Base-by-base conservation (phyloP, 2,888 invertebrate genomes). In the Drosophila demipolita region DNA sequence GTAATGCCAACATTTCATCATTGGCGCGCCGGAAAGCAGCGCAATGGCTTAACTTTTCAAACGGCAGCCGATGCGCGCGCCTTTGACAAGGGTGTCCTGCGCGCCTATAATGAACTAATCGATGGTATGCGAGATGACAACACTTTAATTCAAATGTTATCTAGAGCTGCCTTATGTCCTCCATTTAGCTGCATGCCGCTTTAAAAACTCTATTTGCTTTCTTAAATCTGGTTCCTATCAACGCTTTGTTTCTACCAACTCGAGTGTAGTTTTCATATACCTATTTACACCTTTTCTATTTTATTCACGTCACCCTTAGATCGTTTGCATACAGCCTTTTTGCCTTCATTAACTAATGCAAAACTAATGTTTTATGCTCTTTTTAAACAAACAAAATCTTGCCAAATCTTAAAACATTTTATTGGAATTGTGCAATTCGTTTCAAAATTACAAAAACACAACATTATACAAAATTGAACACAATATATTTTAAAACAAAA, bases 1-100 rank as follows among this genome's bases (percentile, higher is more conserved):
- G 98, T 98, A 90, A 99, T 98, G 97, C 99, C 99, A 38, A 98
- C 98, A 53, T 99, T 99, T 95, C 98, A 99, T 94, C 99, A 99
- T 94, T 99, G 99, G 99, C 96, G 96, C 92, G 98, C 98, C 26
- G 98, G 98, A 68, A 98, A 98, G 94, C 97, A 98, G 94, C 96
- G 97, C 83, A 99, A 98, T 94, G 99, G 99, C 58, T 95, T 99
- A 84, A 98, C 98, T 61, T 99, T 99, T 94, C 98, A 98, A 93
- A 98, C 98, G 61, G 98, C 98, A 42, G 98, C 98, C 11, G 97
- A 99, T 94, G 98, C 98, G 40, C 94, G 98, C 77, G 98, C 98
- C 63, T 99, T 99, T 93, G 98, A 98, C 92, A 97, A 97, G 92
- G 98, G 98, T 45, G 97, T 99, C 20, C 94, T 97, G 82, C 96